Evolutionary conservation across 2,888 invertebrate genomes (phyloP), one percentile per base, ranked within the genome.

Genomic region (Cephus spinipes): DNA sequence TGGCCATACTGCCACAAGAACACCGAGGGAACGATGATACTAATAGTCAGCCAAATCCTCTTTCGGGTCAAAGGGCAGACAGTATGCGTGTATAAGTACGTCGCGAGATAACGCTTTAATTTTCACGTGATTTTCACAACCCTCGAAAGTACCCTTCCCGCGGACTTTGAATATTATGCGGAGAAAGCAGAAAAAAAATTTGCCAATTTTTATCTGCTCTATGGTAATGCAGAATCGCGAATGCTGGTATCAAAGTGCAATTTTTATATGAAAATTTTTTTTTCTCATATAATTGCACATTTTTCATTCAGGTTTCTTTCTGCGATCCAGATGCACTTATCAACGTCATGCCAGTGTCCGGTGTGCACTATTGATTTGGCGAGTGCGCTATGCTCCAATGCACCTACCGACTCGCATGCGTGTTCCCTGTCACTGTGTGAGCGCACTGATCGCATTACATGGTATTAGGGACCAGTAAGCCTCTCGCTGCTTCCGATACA

Each of bases 371-470:
- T 89, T 87, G 89, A 88, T 89, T 87, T 82, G 79, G 82, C 83
- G 83, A 55, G 55, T 55, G 55, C 55, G 55, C 9, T 55, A 55
- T 55, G 9, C 55, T 55, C 55, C 23, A 15, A 2, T 55, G 23
- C 55, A 55, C 55, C 55, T 9, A 55, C 23, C 55, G 9, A 55
- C 23, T 23, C 23, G 9, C 55, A 23, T 55, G 15, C 23, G 55
- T 55, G 55, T 55, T 9, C 23, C 15, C 9, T 23, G 55, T 55
- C 55, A 23, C 55, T 31, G 71, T 83, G 83, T 81, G 79, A 76
- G 85, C 85, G 84, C 86, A 83, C 87, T 91, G 91, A 91, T 91
- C 91, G 90, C 89, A 91, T 91, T 91, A 91, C 90, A 88, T 80
- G 86, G 90, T 82, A 91, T 91, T 91, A 90, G 88, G 85, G 88